Evolutionary conservation across 2,888 invertebrate genomes (phyloP), one percentile per base, ranked within the genome.

Genomic region (Dilophus febrilis): DNA sequence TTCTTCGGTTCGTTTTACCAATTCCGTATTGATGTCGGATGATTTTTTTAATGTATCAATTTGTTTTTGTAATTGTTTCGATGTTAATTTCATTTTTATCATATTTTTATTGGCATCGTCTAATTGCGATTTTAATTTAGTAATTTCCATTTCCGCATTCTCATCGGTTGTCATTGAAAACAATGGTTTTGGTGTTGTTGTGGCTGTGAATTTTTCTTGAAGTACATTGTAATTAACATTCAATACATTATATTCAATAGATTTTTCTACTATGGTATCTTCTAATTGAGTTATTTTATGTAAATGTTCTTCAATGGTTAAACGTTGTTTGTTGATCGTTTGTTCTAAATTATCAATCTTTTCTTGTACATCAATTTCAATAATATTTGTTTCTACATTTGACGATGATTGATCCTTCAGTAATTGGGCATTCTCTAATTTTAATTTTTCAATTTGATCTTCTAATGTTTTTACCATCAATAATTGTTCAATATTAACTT

Each of bases 61-160:
- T 51, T 82, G 79, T 52, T 80, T 83, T 51, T 80, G 82, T 52
- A 83, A 62, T 53, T 77, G 77, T 55, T 81, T 85, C 35, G 78
- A 57, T 64, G 82, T 84, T 41, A 69, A 61, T 56, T 81, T 81
- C 8, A 78, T 67, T 62, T 82, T 82, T 37, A 81, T 73, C 72
- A 77, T 77, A 52, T 69, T 73, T 55, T 82, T 82, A 53, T 85
- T 85, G 26, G 74, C 69, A 40, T 75, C 72, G 44, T 83, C 81
- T 38, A 84, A 62, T 53, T 82, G 79, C 48, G 74, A 72, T 43
- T 72, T 78, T 4, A 85, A 61, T 52, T 70, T 67, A 28, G 51
- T 51, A 19, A 55, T 48, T 27, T 59, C 55, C 1, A 64, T 48
- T 46, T 64, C 62, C 1, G 48, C 5, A 27, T 51, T 53, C 19